Base-by-base conservation (phyloP, 2,797 vertebrate species). In the Pterois miles region DNA sequence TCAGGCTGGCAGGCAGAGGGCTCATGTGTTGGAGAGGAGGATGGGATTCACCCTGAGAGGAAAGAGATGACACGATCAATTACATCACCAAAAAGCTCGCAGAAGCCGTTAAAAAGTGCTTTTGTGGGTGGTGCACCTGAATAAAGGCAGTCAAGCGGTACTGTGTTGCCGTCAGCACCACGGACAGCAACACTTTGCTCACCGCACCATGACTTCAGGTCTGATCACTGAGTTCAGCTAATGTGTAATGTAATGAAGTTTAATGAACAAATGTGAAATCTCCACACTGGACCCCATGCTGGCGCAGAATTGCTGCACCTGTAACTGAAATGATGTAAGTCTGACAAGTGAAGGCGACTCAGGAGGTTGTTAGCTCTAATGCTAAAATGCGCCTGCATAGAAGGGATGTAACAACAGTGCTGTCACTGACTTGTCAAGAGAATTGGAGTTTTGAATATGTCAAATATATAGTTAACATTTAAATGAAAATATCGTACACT, bases 21-120 rank as follows among this genome's bases (percentile, higher is more conserved):
- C 70, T 74, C 50, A 23, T 84, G 76, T 65, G 74, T n/a, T 50
- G 57, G 80, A 56, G 71, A 75, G 69, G 38, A 27, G 67, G 74
- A 81, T 57, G 70, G 69, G 80, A 78, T 84, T 89, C 62, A 22
- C 73, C 73, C 80, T 27, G 40, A 76, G 85, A 88, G 85, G 62
- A 74, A 74, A 60, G 76, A 85, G 54, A 86, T 79, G 88, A 91
- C 89, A 89, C 38, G 69, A 89, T 89, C 86, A 87, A 88, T 91
- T 91, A 86, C 86, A 86, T 88, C 87, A 88, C 74, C 83, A 64
- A 81, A 63, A 81, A 67, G 54, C 73, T 74, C 29, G 67, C 65
- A 81, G 53, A 81, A 81, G 79, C 76, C 46, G 81, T 68, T 84
- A 80, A 81, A 81, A 82, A 50, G 69, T 38, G 43, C 53, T 71